These are phyloP conservation scores for Notarius quadriscutis DNA, from an alignment of 2,113 vertebrate species.

Conservation along the genomic window DNA sequence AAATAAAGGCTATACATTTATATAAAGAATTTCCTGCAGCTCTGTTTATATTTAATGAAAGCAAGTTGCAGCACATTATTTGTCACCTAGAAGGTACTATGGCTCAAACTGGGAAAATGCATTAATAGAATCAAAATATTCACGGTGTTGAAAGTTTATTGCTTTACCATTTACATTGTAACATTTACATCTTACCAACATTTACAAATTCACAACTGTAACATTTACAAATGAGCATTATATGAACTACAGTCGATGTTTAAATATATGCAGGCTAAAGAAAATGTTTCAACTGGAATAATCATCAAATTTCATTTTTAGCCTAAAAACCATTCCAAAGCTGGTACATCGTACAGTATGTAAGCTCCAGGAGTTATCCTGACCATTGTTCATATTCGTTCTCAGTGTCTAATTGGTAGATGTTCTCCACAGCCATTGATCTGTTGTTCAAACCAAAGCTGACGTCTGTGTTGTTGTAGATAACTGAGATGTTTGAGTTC, in stretches of 20 bases:
- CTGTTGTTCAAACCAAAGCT: slow-evolving; percentile 43
- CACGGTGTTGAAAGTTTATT: neutral
- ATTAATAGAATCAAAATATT: neutral
- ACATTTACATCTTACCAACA: neutral
- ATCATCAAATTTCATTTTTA: neutral
- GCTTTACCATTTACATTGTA: neutral
- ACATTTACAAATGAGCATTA: neutral
- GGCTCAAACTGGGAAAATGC: neutral
- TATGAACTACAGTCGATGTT: neutral
- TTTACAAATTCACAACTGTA: neutral
- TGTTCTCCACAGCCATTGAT: slow-evolving; percentile 51
- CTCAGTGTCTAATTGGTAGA: slow-evolving; percentile 56
- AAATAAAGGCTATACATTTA: neutral
- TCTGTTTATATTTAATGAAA: neutral
- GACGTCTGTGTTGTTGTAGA: slow-evolving; percentile 46
- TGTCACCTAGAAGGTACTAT: too few species aligned
- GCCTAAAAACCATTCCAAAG: neutral
- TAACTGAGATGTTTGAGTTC: neutral
- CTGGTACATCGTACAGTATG: neutral
- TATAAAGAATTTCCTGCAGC: neutral
- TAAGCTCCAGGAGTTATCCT: neutral
- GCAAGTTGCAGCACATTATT: neutral
- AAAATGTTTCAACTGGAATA: neutral
- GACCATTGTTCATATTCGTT: slow-evolving; percentile 54
- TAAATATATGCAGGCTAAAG: neutral